Percentiles rank a stretch among this genome's conserved stretches.
Evolutionary conservation across 1,140 invertebrate genomes (phyloP).

Genomic region (Phthorimaea operculella): DNA sequence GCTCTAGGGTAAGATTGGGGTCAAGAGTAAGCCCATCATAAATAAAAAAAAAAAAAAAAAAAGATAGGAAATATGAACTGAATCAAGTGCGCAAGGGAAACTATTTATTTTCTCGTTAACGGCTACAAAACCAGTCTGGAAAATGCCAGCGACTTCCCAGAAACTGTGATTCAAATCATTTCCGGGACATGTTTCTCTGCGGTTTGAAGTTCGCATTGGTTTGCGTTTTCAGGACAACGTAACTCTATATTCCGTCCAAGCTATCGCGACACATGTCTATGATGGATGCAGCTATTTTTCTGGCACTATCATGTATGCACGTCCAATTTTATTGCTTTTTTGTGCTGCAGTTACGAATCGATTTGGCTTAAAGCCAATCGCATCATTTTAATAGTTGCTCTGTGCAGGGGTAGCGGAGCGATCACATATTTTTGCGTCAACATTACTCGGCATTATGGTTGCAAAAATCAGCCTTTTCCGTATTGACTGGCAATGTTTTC

Average conservation of each 20-base stretch:
- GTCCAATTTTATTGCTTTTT: constrained; percentile 60
- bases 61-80: not conserved
- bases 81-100: not conserved
- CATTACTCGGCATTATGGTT: not conserved
- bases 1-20: too few relatives aligned
- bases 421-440: not conserved
- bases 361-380: constrained; percentile 60
- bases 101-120: too few relatives aligned
- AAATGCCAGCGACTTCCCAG: too few relatives aligned
- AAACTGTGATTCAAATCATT: too few relatives aligned
- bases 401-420: constrained; percentile 12
- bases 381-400: constrained; percentile 58
- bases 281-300: constrained; percentile 55
- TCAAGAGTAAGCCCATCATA: too few relatives aligned
- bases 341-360: constrained; percentile 59
- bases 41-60: too few relatives aligned
- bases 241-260: constrained; percentile 19
- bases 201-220: not conserved
- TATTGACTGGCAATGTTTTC: too few relatives aligned
- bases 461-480: not conserved
- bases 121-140: too few relatives aligned
- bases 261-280: constrained; percentile 43
- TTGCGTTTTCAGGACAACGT: not conserved
- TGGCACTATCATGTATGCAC: constrained; percentile 52
- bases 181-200: too few relatives aligned